Conservation (phyloP, 1,140 invertebrate species). For the Wasmannia auropunctata region DNA sequence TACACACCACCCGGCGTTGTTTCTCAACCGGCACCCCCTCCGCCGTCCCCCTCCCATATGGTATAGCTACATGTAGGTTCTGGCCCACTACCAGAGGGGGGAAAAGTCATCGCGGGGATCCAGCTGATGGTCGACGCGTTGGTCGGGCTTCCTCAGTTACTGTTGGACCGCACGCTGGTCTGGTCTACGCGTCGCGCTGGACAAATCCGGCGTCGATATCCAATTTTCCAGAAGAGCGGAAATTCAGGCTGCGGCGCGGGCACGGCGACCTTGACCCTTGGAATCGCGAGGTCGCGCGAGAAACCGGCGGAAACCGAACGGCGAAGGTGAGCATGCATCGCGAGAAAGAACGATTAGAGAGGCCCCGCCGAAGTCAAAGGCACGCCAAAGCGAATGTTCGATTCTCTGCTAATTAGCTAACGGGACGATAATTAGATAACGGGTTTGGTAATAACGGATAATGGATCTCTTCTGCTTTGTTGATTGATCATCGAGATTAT, state of each 20-base stretch:
- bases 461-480: background rate
- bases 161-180: slow-evolving; percentile 71
- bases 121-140: slow-evolving; percentile 76
- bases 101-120: slow-evolving; percentile 68
- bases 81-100: slow-evolving; percentile 22
- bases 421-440: slow-evolving; percentile 21
- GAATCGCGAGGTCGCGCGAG: slow-evolving; percentile 10
- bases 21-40: background rate
- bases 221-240: background rate
- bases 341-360: background rate
- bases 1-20: slow-evolving; percentile 4
- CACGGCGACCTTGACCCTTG: slow-evolving; percentile 56
- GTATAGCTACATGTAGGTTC: slow-evolving; percentile 78
- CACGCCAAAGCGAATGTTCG: background rate
- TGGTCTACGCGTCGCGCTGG: slow-evolving; percentile 32
- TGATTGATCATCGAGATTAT: background rate
- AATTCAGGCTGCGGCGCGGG: background rate
- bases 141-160: slow-evolving; percentile 74
- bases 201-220: slow-evolving; percentile 32
- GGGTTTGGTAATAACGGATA: slow-evolving; percentile 3
- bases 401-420: slow-evolving; percentile 33
- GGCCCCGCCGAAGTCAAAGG: background rate
- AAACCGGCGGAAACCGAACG: background rate
- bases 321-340: slow-evolving; percentile 10
- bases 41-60: slow-evolving; percentile 71